Percentiles rank a stretch among this genome's conserved stretches.
phyloP scores from a whole-genome alignment of 2,113 vertebrate genomes.

The Amazona guildingii region DNA sequence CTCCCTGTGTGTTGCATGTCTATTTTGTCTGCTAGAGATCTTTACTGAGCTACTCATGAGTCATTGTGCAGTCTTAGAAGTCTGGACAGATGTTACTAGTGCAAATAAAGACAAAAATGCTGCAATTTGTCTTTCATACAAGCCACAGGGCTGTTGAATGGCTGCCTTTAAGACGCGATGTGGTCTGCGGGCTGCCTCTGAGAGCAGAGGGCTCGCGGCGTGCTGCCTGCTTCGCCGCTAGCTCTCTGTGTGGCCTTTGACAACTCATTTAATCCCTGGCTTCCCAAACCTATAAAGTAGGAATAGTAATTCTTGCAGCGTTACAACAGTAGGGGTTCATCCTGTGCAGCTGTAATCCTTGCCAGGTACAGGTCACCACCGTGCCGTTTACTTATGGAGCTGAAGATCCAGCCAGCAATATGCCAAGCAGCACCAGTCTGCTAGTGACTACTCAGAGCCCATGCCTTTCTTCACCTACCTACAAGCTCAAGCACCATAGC shows the following conservation, averaged over 20 bases:
- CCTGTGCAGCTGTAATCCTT: background rate
- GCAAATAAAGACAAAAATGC: slow-evolving; percentile 22
- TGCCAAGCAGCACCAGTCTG: accelerated
- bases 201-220: background rate
- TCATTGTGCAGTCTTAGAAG: background rate
- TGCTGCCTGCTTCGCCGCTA: background rate
- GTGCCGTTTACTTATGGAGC: accelerated
- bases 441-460: background rate
- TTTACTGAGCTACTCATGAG: background rate
- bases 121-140: background rate
- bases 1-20: background rate
- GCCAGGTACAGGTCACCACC: accelerated
- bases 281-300: background rate
- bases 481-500: background rate
- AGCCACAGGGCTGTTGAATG: background rate
- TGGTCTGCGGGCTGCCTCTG: background rate
- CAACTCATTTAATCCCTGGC: slow-evolving; percentile 10
- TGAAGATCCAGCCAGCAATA: background rate
- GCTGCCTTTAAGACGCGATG: background rate
- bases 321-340: background rate
- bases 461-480: background rate
- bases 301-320: background rate
- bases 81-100: background rate
- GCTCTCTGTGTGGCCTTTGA: slow-evolving; percentile 28
- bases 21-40: background rate